Evolutionary conservation across 2,113 vertebrate genomes (phyloP).

Genomic region (Ranitomeya imitator): DNA sequence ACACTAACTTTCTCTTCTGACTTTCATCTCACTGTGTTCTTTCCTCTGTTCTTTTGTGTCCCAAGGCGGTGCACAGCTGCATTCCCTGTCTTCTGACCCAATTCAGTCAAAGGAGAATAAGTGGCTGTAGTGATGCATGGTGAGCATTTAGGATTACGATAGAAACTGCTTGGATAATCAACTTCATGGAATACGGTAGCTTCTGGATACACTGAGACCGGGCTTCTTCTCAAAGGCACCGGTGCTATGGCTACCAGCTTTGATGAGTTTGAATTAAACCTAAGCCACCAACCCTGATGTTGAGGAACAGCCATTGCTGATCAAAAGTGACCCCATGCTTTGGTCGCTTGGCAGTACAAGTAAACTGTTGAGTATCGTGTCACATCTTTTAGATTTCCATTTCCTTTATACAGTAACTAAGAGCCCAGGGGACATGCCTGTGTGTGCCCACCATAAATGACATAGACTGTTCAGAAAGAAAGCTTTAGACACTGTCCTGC

Average conservation of each 20-base stretch:
- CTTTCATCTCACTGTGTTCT: not conserved
- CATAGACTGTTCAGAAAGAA: not conserved
- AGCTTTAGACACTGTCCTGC: too few species aligned
- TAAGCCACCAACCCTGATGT: not conserved
- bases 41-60: not conserved
- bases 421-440: not conserved
- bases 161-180: conserved; percentile 4
- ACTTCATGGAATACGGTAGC: not conserved
- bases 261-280: not conserved
- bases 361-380: not conserved
- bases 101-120: conserved; percentile 52
- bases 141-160: not conserved
- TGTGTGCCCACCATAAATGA: not conserved
- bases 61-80: conserved; percentile 23
- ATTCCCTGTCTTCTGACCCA: conserved; percentile 26
- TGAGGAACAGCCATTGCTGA: too few species aligned
- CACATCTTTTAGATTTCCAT: not conserved
- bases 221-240: not conserved
- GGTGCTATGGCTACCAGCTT: not conserved
- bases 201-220: not conserved
- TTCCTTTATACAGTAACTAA: not conserved
- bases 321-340: too few species aligned
- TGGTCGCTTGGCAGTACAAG: not conserved
- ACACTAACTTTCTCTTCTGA: not conserved
- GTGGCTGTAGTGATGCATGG: not conserved